Percentiles rank a stretch among this genome's conserved stretches.
Evolutionary conservation across 2,113 vertebrate species (phyloP).

Genomic region (Etheostoma cragini): DNA sequence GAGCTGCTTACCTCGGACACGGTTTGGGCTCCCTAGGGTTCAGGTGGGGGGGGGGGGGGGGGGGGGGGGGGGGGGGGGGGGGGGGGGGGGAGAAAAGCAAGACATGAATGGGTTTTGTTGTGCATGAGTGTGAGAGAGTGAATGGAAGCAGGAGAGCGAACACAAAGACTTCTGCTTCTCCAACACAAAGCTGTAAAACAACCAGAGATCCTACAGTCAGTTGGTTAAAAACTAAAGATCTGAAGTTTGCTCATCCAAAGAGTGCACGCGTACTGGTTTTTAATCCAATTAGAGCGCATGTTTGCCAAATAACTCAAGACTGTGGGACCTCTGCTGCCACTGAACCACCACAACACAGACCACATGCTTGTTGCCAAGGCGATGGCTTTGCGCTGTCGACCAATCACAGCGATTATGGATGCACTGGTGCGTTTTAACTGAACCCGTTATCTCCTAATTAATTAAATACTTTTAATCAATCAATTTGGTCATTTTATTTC

Average conservation of each 20-base stretch:
- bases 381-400: background rate
- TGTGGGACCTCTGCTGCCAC: conserved; percentile 24
- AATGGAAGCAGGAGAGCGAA: conserved; percentile 11
- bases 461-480: too few species aligned
- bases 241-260: accelerated
- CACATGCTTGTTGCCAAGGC: conserved; percentile 12
- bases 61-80: background rate
- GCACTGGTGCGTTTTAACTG: background rate
- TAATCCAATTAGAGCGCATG: background rate
- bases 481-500: too few species aligned
- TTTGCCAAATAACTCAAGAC: background rate
- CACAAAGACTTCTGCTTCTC: background rate
- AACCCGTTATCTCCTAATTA: background rate
- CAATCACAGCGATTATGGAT: background rate
- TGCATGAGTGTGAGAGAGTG: background rate
- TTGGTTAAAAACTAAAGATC: background rate
- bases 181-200: background rate
- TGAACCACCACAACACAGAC: conserved; percentile 16
- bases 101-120: conserved; percentile 46
- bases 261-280: too few species aligned
- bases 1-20: conserved; percentile 82
- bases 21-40: conserved; percentile 78
- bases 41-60: conserved; percentile 34
- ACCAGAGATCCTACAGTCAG: conserved; percentile 33
- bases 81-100: conserved; percentile 54